Evolutionary conservation across 2,797 vertebrate genomes (phyloP).

Genomic region (Bradypus variegatus): DNA sequence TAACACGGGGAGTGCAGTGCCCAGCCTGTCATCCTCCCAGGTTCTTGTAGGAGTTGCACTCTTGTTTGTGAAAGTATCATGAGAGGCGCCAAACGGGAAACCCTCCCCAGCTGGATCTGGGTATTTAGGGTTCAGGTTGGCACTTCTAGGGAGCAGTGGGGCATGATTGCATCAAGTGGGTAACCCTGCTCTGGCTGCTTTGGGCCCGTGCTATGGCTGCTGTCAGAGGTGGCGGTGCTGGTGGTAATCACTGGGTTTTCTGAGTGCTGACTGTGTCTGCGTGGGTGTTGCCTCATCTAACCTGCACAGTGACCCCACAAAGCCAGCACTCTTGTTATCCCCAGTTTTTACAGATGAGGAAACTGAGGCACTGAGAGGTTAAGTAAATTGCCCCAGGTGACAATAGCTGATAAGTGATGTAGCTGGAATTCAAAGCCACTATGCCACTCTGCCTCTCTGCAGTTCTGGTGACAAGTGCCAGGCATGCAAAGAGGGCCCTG

Average conservation of each 20-base stretch:
- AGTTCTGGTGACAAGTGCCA: background rate
- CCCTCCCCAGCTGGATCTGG: background rate
- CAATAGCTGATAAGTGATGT: background rate
- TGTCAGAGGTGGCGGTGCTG: background rate
- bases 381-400: background rate
- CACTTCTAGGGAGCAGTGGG: background rate
- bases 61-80: background rate
- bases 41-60: background rate
- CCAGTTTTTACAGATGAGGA: background rate
- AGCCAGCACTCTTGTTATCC: background rate
- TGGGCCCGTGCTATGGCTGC: background rate
- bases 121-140: background rate
- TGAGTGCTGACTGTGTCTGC: background rate
- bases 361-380: background rate
- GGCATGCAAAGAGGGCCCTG: background rate
- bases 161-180: background rate
- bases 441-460: background rate
- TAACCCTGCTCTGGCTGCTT: background rate
- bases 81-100: background rate
- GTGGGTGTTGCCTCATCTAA: background rate
- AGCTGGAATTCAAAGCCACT: background rate
- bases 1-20: background rate
- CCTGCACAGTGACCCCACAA: background rate
- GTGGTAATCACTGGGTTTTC: background rate
- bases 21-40: background rate